Base-by-base conservation (phyloP, 2,888 invertebrate genomes). In the Cephus nigrinus region DNA sequence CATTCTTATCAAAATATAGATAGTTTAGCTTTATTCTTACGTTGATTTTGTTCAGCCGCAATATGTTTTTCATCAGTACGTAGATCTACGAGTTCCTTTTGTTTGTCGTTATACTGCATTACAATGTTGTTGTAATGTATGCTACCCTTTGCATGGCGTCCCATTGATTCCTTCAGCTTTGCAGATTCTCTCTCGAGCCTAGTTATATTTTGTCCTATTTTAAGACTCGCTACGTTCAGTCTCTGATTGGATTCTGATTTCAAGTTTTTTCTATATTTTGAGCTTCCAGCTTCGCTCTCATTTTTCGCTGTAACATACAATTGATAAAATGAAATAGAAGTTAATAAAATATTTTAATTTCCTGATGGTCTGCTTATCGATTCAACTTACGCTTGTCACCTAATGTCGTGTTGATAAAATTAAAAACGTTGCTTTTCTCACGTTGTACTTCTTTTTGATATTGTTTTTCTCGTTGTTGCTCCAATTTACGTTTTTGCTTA, bases 1-100 rank as follows among this genome's bases (percentile, higher is more conserved):
- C 40, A 55, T 55, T 55, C 31, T 32, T 32, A 84, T 92, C 93
- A 97, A 93, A 97, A 97, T 84, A 96, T 93, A 73, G 95, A 94
- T 92, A 97, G 93, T 92, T 96, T 96, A 84, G 94, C 94, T 89
- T 95, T 95, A 87, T 95, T 95, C 83, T 94, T 95, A 82, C 97
- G 93, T 73, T 94, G 93, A 84, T 92, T 94, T 87, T 96, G 96
- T 91, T 97, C 97, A 81, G 93, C 94, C 72, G 93, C 91, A 79
- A 97, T 94, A 84, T 93, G 94, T 75, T 91, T 93, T 81, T 96
- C 96, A 76, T 94, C 94, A 55, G 92, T 93, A 83, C 93, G 93
- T 35, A 96, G 92, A 11, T 91, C 88, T n/a, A 91, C 90, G 0
- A 96, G 90, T 86, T 96, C 95, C 80, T 92, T 93, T 85, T 94